Base-by-base conservation (phyloP, 2,888 invertebrate species). In the Zygogramma bicolorata region DNA sequence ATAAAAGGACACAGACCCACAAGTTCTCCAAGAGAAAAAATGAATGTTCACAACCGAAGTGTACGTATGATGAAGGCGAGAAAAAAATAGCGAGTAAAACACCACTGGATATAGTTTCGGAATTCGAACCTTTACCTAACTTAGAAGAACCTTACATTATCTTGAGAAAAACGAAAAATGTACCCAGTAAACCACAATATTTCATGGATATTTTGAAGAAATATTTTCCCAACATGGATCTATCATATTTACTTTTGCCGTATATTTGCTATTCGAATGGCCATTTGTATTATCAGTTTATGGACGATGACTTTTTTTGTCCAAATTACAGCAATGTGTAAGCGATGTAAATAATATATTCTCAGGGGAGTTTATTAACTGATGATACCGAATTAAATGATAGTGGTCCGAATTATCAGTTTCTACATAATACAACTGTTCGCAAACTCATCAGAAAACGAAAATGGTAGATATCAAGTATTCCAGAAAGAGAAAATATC, bases 241-340 rank as follows among this genome's bases (percentile, higher is more conserved):
- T 85, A 6, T 80, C 83, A 0, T 67, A 74, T 58, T 67, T 83
- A 66, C 77, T 84, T 29, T 74, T 85, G 70, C 86, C 86, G 0
- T 86, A 84, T 68, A 84, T 82, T 31, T 85, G 84, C 65, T 86
- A 79, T 66, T 79, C 77, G 8, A 81, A 84, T 59, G 86, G 85
- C 1, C 85, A 86, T 59, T 73, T 86, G 22, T 86, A 84, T 71
- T 86, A 86, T 72, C 84, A 81, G 73, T 85, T 86, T 70, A 68
- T 79, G n/a, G 78, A 81, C 38, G 74, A 77, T 3, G 69, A 76
- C 25, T 63, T 79, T 53, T 78, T 78, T 65, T 75, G 71, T 58
- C 72, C 76, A 62, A 83, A 83, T 15, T 83, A 82, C 69, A 84
- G 83, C 57, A 78, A 77, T 15, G 34, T 79, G 1, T 83, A 74